phyloP scores from a whole-genome alignment of 2,797 vertebrate genomes.

The Sphenopsis melanotis region DNA sequence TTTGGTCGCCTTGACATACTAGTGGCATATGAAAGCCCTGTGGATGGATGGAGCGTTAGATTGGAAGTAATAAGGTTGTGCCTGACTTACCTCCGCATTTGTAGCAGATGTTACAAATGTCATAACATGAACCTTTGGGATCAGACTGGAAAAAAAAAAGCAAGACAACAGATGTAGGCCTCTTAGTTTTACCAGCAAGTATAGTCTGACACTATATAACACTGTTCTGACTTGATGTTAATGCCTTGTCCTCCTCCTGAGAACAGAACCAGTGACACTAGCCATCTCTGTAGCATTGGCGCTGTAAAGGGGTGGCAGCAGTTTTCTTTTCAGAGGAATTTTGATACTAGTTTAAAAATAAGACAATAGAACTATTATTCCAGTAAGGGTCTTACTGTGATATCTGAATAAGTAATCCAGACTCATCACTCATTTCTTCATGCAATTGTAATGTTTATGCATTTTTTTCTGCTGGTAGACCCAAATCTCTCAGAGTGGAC shows the following conservation, averaged over 20 bases:
- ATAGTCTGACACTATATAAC: conserved; percentile 55
- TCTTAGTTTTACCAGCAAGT: conserved; percentile 62
- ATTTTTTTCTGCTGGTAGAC: neutral
- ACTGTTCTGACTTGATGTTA: conserved; percentile 40
- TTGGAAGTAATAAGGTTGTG: conserved; percentile 72
- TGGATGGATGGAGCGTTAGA: conserved; percentile 65
- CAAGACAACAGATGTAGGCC: conserved; percentile 61
- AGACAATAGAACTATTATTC: neutral
- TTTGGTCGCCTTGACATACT: conserved; percentile 19
- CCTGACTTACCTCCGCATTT: conserved; percentile 70
- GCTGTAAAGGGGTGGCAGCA: neutral
- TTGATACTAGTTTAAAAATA: conserved; percentile 34
- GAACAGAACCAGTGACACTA: conserved; percentile 7
- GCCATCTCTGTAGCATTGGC: neutral
- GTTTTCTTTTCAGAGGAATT: neutral
- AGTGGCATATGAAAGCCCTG: conserved; percentile 52
- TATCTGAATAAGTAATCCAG: neutral
- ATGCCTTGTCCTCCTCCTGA: conserved; percentile 18
- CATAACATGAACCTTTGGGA: conserved; percentile 72
- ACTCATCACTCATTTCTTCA: neutral
- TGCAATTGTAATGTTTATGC: neutral
- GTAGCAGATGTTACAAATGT: conserved; percentile 74
- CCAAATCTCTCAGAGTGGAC: neutral
- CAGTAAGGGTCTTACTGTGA: neutral
- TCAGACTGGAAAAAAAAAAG: conserved; percentile 26